phyloP scores from a whole-genome alignment of 2,888 invertebrate species.

The Pseudococcus longispinus region DNA sequence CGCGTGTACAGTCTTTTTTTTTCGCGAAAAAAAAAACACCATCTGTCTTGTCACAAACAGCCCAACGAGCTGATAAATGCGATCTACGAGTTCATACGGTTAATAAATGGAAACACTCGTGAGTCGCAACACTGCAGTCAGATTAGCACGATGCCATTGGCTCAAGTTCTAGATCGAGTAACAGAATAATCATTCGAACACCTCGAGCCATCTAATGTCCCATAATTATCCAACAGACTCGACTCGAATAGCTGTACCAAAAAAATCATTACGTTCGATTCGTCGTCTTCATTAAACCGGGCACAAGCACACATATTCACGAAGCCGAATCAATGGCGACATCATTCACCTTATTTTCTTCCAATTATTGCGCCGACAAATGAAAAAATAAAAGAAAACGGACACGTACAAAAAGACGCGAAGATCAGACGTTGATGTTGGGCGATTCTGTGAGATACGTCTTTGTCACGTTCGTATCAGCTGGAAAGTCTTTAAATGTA shows the following conservation, averaged over 20 bases:
- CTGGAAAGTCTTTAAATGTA: not conserved
- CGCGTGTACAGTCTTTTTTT: not conserved
- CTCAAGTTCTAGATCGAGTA: not conserved
- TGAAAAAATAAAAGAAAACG: not conserved
- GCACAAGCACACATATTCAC: not conserved
- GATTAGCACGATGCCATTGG: not conserved
- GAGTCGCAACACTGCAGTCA: not conserved
- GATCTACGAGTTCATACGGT: not conserved
- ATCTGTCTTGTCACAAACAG: not conserved
- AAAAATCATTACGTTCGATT: not conserved
- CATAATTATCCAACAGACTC: not conserved
- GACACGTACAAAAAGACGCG: not conserved
- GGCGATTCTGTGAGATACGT: not conserved
- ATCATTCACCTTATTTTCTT: not conserved
- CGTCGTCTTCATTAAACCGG: not conserved
- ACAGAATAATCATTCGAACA: not conserved
- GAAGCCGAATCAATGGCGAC: slow-evolving; percentile 6
- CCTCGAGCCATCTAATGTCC: not conserved
- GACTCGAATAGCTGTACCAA: not conserved
- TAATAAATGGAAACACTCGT: not conserved
- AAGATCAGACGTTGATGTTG: not conserved
- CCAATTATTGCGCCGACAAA: slow-evolving; percentile 8
- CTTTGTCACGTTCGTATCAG: not conserved
- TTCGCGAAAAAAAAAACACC: not conserved
- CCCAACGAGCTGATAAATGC: not conserved